Evolutionary conservation across 2,113 vertebrate species (phyloP).

Genomic region (Trinectes maculatus): DNA sequence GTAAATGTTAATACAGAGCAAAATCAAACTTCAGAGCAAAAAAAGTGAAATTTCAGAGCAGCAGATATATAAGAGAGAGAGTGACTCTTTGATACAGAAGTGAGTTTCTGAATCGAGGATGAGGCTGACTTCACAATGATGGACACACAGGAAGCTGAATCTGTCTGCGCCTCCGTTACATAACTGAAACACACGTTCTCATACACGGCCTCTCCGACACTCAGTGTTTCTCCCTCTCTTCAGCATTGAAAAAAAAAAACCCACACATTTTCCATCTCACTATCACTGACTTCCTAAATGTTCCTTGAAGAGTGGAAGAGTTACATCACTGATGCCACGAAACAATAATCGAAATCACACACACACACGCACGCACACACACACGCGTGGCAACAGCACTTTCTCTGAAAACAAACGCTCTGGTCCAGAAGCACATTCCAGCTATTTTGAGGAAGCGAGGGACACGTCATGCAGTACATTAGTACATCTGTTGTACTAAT

Average conservation of each 20-base stretch:
- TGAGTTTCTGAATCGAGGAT: not conserved
- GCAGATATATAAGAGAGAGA: too few species aligned
- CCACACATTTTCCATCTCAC: not conserved
- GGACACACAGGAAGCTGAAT: not conserved
- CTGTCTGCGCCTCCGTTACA: not conserved
- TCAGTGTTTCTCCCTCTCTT: not conserved
- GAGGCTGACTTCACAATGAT: not conserved
- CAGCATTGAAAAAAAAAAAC: not conserved
- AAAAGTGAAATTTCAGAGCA: constrained; percentile 17
- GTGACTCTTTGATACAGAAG: too few species aligned
- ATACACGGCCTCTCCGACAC: not conserved
- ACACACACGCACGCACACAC: not conserved
- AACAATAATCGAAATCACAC: not conserved
- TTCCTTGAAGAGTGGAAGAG: not conserved
- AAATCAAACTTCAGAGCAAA: not conserved
- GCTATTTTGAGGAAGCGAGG: constrained; percentile 56
- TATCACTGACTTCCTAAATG: not conserved
- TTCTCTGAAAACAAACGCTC: constrained; percentile 33
- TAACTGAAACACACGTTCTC: not conserved
- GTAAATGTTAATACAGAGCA: constrained; percentile 18
- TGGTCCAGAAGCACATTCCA: constrained; percentile 62
- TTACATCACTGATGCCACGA: not conserved
- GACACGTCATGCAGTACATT: constrained; percentile 1
- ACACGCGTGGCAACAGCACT: not conserved
- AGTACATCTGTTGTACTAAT: constrained; percentile 36